These are phyloP conservation scores for Gadopsis marmoratus DNA, from an alignment of 2,797 vertebrate species.

Conservation along the genomic window DNA sequence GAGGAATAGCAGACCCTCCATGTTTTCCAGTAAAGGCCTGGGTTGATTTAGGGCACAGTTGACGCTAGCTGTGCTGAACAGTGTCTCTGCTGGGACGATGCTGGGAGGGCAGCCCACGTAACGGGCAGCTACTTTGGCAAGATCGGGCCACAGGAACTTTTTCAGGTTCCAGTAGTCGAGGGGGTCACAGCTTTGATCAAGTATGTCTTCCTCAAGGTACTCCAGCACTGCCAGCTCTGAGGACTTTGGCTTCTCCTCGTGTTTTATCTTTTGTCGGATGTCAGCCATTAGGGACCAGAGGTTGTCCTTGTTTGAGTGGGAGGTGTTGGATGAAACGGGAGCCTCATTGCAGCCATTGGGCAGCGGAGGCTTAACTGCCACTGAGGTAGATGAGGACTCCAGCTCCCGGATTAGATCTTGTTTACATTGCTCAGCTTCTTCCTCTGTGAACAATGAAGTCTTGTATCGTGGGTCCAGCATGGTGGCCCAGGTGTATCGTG, in stretches of 20 bases:
- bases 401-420: slow-evolving; percentile 96
- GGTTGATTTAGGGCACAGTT: slow-evolving; percentile 91
- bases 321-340: slow-evolving; percentile 81
- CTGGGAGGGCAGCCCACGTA: slow-evolving; percentile 97
- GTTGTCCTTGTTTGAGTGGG: slow-evolving; percentile 86
- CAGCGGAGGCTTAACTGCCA: slow-evolving; percentile 80
- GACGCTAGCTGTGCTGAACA: slow-evolving; percentile 94
- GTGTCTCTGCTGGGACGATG: slow-evolving; percentile 93
- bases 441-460: slow-evolving; percentile 95
- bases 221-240: slow-evolving; percentile 94
- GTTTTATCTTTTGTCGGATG: slow-evolving; percentile 89
- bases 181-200: slow-evolving; percentile 98
- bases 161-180: slow-evolving; percentile 99
- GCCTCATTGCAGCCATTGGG: slow-evolving; percentile 88
- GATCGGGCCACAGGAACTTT: slow-evolving; percentile 93
- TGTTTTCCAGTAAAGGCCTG: slow-evolving; percentile 92
- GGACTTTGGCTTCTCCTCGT: slow-evolving; percentile 89
- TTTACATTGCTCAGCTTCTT: slow-evolving; percentile 95
- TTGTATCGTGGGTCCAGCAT: slow-evolving; percentile 98
- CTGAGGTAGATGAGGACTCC: slow-evolving; percentile 94
- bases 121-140: slow-evolving; percentile 94
- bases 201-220: slow-evolving; percentile 97
- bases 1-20: slow-evolving; percentile 97
- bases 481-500: slow-evolving; percentile 93
- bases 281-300: slow-evolving; percentile 96